These are phyloP conservation scores for Leucoma salicis DNA, from an alignment of 2,888 invertebrate genomes.

Conservation along the genomic window DNA sequence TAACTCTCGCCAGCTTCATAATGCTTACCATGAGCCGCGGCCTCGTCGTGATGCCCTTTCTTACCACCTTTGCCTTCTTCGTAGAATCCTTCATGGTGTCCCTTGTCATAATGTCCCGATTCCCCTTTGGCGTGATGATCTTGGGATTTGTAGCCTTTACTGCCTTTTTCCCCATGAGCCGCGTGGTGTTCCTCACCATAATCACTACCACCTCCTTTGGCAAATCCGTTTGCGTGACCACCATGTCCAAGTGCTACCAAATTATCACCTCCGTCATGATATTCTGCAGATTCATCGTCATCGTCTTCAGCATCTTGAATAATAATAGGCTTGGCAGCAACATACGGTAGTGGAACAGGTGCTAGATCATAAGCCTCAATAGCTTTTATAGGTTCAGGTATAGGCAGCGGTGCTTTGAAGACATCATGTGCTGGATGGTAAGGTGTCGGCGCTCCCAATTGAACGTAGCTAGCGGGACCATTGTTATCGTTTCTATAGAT, in stretches of 20 bases:
- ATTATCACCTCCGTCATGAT: conserved; percentile 39
- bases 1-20: conserved; percentile 75
- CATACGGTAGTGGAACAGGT: conserved; percentile 62
- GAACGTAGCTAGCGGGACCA: conserved; percentile 71
- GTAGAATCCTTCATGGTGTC: conserved; percentile 77
- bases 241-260: conserved; percentile 37
- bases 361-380: conserved; percentile 56
- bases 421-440: conserved; percentile 54
- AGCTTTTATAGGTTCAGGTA: conserved; percentile 47
- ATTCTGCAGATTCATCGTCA: conserved; percentile 53
- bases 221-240: conserved; percentile 43
- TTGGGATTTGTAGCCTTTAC: conserved; percentile 78
- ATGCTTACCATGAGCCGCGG: conserved; percentile 79
- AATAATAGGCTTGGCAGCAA: conserved; percentile 58
- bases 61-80: conserved; percentile 78
- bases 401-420: conserved; percentile 51
- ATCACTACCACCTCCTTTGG: conserved; percentile 72
- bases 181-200: conserved; percentile 73
- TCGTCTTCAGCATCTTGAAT: conserved; percentile 49
- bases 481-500: conserved; percentile 75
- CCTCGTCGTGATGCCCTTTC: conserved; percentile 78
- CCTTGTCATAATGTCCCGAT: conserved; percentile 79
- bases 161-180: conserved; percentile 79
- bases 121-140: conserved; percentile 80
- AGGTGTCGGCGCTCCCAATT: conserved; percentile 55